Percentiles rank a stretch among this genome's conserved stretches.
Conservation (phyloP, 2,888 invertebrate species). For the Byasa hedistus region DNA sequence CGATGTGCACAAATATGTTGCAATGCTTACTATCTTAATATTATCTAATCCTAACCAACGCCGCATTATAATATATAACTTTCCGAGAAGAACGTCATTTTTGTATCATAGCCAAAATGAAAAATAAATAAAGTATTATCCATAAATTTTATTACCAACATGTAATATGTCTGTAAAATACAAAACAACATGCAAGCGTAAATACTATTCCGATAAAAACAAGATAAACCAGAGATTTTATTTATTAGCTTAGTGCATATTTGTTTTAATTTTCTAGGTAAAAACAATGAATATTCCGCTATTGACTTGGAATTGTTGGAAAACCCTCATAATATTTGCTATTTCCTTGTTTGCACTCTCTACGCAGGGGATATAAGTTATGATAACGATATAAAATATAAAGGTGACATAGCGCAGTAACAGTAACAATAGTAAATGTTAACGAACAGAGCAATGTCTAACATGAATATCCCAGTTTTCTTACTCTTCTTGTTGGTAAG, state of each 20-base stretch:
- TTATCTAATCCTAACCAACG: too few species aligned
- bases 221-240: neutral
- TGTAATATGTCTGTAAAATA: neutral
- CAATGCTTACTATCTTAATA: too few species aligned
- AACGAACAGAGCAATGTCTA: neutral
- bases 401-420: slow-evolving; percentile 37
- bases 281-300: slow-evolving; percentile 41
- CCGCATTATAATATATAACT: too few species aligned
- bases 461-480: neutral
- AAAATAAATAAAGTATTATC: too few species aligned
- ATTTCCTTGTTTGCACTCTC: slow-evolving; percentile 46
- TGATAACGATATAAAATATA: slow-evolving; percentile 41
- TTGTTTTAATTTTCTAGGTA: slow-evolving; percentile 34
- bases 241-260: neutral
- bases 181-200: neutral
- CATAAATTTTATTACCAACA: neutral
- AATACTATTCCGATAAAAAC: neutral
- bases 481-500: neutral
- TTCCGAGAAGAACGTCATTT: too few species aligned
- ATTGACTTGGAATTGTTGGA: slow-evolving; percentile 41
- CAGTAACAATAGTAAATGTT: neutral
- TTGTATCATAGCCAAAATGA: too few species aligned
- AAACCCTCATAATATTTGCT: slow-evolving; percentile 40
- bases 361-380: slow-evolving; percentile 39
- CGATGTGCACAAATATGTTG: too few species aligned